Conservation (phyloP, 64 coral and sea anemone genomes). For the Montipora efflorescens region DNA sequence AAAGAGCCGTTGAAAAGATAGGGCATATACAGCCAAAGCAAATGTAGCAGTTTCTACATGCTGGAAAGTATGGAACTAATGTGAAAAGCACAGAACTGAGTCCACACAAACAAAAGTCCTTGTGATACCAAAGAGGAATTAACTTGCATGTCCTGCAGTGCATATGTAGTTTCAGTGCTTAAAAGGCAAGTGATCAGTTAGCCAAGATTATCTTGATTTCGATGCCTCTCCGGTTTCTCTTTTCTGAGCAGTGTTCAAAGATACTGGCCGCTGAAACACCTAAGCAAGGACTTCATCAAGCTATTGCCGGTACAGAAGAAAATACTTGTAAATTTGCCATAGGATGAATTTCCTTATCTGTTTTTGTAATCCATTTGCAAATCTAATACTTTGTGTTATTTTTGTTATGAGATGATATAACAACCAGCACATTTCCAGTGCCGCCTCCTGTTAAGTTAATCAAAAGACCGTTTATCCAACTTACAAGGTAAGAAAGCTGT, state of each 20-base stretch:
- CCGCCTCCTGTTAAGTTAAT: conserved; percentile 83
- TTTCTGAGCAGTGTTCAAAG: conserved; percentile 73
- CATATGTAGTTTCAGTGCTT: not conserved
- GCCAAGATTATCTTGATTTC: not conserved
- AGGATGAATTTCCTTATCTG: not conserved
- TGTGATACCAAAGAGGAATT: no score
- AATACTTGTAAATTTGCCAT: not conserved
- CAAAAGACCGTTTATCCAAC: conserved; percentile 61
- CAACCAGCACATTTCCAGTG: conserved; percentile 80
- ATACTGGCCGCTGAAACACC: conserved; percentile 72
- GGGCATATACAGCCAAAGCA: no score
- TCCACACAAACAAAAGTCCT: not conserved
- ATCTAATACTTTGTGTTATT: not conserved
- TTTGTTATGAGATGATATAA: conserved; percentile 80
- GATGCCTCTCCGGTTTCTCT: not conserved
- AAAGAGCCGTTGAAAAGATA: no score
- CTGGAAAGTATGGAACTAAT: no score
- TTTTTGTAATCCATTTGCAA: not conserved
- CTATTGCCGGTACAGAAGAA: conserved; percentile 74
- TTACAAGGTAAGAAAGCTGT: conserved; percentile 65
- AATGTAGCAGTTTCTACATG: no score
- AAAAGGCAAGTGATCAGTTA: not conserved
- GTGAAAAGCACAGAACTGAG: not conserved
- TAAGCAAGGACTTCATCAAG: conserved; percentile 70
- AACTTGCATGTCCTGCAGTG: not conserved